phyloP scores from a whole-genome alignment of 2,888 invertebrate species.

The Drosophila robusta region DNA sequence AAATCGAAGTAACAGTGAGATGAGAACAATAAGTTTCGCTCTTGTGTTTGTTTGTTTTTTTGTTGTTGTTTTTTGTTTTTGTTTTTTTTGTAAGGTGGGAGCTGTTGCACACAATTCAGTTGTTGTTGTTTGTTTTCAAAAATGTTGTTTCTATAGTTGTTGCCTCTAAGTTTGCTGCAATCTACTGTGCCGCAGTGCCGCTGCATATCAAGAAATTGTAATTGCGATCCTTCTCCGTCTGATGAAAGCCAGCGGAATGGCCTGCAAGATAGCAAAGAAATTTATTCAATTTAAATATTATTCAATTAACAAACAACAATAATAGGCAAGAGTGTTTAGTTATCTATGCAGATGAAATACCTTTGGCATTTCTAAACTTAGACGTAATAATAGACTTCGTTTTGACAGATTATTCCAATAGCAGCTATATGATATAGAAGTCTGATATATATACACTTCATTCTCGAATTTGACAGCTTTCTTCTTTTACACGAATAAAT shows the following conservation, averaged over 20 bases:
- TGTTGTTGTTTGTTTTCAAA: conserved; percentile 29
- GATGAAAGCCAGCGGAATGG: conserved; percentile 61
- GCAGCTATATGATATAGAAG: too few relatives aligned
- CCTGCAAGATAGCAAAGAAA: conserved; percentile 1
- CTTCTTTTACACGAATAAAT: too few relatives aligned
- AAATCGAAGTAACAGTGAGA: conserved; percentile 44
- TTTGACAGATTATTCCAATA: too few relatives aligned
- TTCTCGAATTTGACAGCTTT: too few relatives aligned
- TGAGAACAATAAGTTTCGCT: conserved; percentile 23
- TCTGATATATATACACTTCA: too few relatives aligned
- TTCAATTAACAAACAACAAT: not conserved
- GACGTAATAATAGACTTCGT: too few relatives aligned
- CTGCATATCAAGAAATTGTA: conserved; percentile 72
- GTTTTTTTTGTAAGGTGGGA: conserved; percentile 61
- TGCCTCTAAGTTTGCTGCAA: not conserved
- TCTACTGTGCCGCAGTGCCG: conserved; percentile 68
- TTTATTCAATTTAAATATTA: too few relatives aligned
- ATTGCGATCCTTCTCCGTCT: conserved; percentile 71
- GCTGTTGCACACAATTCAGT: conserved; percentile 78
- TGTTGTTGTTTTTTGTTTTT: conserved; percentile 31
- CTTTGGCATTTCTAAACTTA: too few relatives aligned
- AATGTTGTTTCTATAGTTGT: conserved; percentile 21
- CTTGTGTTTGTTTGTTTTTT: conserved; percentile 33
- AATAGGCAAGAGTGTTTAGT: too few relatives aligned
- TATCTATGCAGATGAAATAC: too few relatives aligned